A percentile compares a stretch with the other conserved stretches of the same genome.
Evolutionary conservation across 2,797 vertebrate genomes (phyloP).

Genomic region (Petrocephalus sullivani): DNA sequence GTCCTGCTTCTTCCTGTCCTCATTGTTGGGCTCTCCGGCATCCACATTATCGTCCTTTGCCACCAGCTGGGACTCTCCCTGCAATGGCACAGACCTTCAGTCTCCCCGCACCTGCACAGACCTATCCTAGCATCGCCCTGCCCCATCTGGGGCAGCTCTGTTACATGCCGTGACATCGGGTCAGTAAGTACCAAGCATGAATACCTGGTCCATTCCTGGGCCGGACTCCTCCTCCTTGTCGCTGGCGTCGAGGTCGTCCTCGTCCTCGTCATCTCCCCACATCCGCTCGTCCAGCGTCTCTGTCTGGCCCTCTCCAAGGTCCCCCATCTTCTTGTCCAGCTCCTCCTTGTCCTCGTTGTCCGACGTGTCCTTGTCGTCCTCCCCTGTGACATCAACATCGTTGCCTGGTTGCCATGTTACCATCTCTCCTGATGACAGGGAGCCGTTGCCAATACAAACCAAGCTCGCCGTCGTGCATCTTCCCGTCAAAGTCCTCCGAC

Average conservation of each 20-base stretch:
- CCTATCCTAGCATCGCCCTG: neutral
- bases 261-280: constrained; percentile 82
- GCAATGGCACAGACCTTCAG: neutral
- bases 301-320: constrained; percentile 81
- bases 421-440: neutral
- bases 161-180: no score
- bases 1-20: constrained; percentile 64
- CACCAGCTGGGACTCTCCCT: constrained; percentile 86
- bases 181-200: neutral
- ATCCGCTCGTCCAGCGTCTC: constrained; percentile 92
- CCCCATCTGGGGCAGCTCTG: no score
- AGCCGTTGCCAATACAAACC: constrained; percentile 54
- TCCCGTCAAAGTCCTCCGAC: constrained; percentile 95
- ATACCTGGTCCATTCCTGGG: constrained; percentile 90
- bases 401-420: neutral
- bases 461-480: constrained; percentile 80
- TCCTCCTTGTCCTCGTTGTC: constrained; percentile 76
- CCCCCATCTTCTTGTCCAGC: constrained; percentile 93
- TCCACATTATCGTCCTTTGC: constrained; percentile 87
- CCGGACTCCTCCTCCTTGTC: constrained; percentile 82
- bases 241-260: constrained; percentile 62
- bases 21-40: constrained; percentile 65
- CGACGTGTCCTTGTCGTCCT: constrained; percentile 70
- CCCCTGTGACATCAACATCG: constrained; percentile 42
- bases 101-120: constrained; percentile 60